A percentile compares a stretch with the other conserved stretches of the same genome.
Evolutionary conservation across 2,888 invertebrate genomes (phyloP).

Genomic region (Cosmorhoe ocellata): DNA sequence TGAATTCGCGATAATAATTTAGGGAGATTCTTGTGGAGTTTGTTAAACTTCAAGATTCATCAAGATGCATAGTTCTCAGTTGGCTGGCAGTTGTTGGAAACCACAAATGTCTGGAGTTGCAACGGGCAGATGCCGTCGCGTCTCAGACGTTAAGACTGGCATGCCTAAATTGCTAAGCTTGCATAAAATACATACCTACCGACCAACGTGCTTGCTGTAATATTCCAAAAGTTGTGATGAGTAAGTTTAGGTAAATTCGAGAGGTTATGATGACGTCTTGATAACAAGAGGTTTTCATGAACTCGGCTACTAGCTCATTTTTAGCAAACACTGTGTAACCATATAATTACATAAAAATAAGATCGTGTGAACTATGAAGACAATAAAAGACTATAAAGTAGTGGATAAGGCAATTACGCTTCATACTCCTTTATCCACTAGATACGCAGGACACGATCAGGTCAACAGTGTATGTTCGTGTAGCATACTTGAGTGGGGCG

Average conservation of each 20-base stretch:
- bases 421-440: slow-evolving; percentile 5
- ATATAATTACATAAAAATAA: too few species aligned
- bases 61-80: slow-evolving; percentile 6
- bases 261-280: too few species aligned
- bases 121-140: not conserved
- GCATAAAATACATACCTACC: not conserved
- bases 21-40: too few species aligned
- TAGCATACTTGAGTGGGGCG: slow-evolving; percentile 8
- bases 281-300: too few species aligned
- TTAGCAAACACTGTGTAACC: too few species aligned
- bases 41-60: not conserved
- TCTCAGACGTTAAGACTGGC: not conserved
- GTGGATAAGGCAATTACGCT: not conserved
- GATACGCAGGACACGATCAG: slow-evolving; percentile 14
- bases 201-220: not conserved
- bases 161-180: slow-evolving; percentile 4
- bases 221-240: too few species aligned
- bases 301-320: too few species aligned
- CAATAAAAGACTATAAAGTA: too few species aligned
- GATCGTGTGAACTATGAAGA: too few species aligned
- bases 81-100: slow-evolving; percentile 12
- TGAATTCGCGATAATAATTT: too few species aligned
- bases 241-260: too few species aligned
- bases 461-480: not conserved
- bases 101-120: not conserved